Base-by-base conservation (phyloP, 2,888 invertebrate genomes). In the Caprella mutica region DNA sequence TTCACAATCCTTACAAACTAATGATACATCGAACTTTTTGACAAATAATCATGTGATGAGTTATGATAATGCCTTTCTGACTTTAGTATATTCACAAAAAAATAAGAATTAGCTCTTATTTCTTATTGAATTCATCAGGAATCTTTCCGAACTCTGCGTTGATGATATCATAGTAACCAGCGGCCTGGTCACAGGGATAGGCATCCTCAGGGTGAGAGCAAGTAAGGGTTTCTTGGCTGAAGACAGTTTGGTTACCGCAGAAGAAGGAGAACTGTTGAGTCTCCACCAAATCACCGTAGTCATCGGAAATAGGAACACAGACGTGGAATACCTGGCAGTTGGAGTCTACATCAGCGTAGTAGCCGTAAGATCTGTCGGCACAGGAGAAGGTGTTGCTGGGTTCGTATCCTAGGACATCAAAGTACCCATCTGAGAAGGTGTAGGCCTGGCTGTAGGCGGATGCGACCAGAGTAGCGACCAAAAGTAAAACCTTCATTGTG, bases 181-280 rank as follows among this genome's bases (percentile, higher is more conserved):
- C 66, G 27, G 68, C 65, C 35, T 66, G 50, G n/a, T 52, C 53
- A 54, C 68, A 68, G 48, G 67, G 67, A 52, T 65, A 54, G 26
- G 68, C 61, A 27, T 66, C 62, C 19, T 66, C 57, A 2, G 59
- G 63, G 33, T 62, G 65, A 17, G 60, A 43, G 61, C 68, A 68
- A 30, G 66, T 66, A 55, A 68, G 56, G 35, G 65, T 56, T 26
- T 66, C 64, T 55, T 68, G 68, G 55, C 61, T 66, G 62, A 68
- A 68, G 33, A 67, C 58, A 17, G 68, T 68, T 55, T 66, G 67
- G 60, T 68, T 68, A 30, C 66, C 66, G 50, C 68, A 68, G 59
- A 67, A 59, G 66, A 68, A 68, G 60, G 66, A 67, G 61, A 48
- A 67, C 38, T 67, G 66, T 6, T 56, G 61, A 9, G 44, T 63